phyloP scores from a whole-genome alignment of 1,140 invertebrate genomes.

The Pomacea maculata region DNA sequence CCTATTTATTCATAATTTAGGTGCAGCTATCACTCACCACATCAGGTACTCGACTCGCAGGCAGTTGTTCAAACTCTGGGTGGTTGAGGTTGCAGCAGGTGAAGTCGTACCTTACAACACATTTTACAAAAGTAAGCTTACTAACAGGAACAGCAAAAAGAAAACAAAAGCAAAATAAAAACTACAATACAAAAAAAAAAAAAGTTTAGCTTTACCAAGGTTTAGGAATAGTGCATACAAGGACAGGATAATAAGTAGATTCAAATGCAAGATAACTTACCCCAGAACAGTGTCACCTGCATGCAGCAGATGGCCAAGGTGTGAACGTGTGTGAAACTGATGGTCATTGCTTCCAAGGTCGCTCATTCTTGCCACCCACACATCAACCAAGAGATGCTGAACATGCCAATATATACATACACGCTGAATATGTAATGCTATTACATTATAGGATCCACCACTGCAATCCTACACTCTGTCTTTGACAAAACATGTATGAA shows the following conservation, averaged over 20 bases:
- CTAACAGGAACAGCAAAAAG: neutral
- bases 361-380: conserved; percentile 90
- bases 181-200: neutral
- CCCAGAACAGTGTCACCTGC: conserved; percentile 93
- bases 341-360: conserved; percentile 82
- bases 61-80: conserved; percentile 81
- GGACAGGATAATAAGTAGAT: neutral
- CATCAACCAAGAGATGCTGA: conserved; percentile 89
- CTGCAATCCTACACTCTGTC: no score
- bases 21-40: conserved; percentile 69
- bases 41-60: conserved; percentile 81
- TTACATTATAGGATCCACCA: no score
- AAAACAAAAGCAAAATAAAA: conserved; percentile 1
- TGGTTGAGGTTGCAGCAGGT: conserved; percentile 92
- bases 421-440: no score
- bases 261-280: conserved; percentile 67
- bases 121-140: neutral
- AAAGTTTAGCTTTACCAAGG: neutral
- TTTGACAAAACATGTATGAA: no score
- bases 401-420: no score
- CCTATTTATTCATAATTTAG: neutral
- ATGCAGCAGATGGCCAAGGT: conserved; percentile 93
- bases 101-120: conserved; percentile 81
- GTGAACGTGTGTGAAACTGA: conserved; percentile 74
- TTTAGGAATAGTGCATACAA: neutral